phyloP scores from a whole-genome alignment of 2,113 vertebrate genomes.

The Globicephala melas region DNA sequence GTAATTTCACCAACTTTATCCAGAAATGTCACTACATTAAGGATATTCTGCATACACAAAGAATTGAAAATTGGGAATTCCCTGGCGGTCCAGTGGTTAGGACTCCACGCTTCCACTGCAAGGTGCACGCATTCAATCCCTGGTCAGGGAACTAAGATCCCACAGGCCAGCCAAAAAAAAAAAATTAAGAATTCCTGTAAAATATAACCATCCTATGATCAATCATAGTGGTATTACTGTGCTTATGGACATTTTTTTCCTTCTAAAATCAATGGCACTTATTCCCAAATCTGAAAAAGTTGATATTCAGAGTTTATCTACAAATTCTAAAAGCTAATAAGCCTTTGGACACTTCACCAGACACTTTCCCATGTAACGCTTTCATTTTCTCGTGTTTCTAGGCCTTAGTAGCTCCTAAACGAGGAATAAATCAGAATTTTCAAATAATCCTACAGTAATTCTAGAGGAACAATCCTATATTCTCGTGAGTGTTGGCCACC shows the following conservation, averaged over 20 bases:
- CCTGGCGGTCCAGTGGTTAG: not conserved
- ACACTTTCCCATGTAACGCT: not conserved
- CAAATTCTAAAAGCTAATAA: not conserved
- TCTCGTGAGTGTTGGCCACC: not conserved
- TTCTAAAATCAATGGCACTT: not conserved
- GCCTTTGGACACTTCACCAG: not conserved
- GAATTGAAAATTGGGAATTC: not conserved
- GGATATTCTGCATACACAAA: not conserved
- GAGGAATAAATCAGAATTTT: not conserved
- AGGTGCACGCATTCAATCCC: not conserved
- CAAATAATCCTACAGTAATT: not conserved
- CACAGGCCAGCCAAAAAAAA: not conserved
- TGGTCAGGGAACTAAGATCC: not conserved
- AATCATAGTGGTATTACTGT: not conserved
- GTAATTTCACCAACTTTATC: not conserved
- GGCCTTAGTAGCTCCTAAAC: not conserved
- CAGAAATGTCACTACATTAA: not conserved
- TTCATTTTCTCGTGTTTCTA: not conserved
- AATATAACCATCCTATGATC: not conserved
- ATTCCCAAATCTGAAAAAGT: not conserved
- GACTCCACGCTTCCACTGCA: not conserved
- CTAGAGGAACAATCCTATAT: not conserved
- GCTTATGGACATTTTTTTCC: not conserved
- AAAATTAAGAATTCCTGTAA: not conserved
- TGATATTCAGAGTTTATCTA: not conserved